phyloP scores from a whole-genome alignment of 2,888 invertebrate species.

The Galerucella calmariensis region DNA sequence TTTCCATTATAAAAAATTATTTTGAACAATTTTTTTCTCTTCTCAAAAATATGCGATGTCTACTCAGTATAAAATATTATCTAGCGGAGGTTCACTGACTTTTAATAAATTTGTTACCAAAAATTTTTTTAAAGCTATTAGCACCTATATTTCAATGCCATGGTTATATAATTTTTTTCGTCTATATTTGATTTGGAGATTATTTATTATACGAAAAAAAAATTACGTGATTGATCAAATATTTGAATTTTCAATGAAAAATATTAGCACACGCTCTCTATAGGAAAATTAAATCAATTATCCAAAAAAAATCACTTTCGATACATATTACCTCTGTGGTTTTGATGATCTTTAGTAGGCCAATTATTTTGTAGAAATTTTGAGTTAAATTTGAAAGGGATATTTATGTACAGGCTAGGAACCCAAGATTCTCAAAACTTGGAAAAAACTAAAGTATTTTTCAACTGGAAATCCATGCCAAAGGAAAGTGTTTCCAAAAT shows the following conservation, averaged over 20 bases:
- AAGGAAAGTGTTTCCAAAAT: too few species aligned
- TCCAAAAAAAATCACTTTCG: too few species aligned
- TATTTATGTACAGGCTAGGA: too few species aligned
- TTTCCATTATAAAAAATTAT: too few species aligned
- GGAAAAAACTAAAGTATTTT: too few species aligned
- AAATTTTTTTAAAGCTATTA: neutral
- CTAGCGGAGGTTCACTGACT: neutral
- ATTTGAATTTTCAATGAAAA: neutral
- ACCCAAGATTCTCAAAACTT: too few species aligned
- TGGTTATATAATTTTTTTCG: neutral
- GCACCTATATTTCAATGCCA: neutral
- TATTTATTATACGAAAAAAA: neutral
- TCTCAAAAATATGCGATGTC: neutral
- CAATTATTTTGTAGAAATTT: too few species aligned
- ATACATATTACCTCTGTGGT: too few species aligned
- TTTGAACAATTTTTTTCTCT: neutral
- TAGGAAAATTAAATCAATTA: neutral
- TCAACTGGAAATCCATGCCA: too few species aligned
- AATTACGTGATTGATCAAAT: neutral
- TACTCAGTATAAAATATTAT: neutral
- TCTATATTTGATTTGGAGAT: neutral
- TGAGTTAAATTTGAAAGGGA: too few species aligned
- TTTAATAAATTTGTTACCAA: neutral
- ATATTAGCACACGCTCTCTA: neutral
- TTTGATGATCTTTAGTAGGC: too few species aligned